Evolutionary conservation across 2,113 vertebrate genomes (phyloP).

Genomic region (Uropsilus gracilis): DNA sequence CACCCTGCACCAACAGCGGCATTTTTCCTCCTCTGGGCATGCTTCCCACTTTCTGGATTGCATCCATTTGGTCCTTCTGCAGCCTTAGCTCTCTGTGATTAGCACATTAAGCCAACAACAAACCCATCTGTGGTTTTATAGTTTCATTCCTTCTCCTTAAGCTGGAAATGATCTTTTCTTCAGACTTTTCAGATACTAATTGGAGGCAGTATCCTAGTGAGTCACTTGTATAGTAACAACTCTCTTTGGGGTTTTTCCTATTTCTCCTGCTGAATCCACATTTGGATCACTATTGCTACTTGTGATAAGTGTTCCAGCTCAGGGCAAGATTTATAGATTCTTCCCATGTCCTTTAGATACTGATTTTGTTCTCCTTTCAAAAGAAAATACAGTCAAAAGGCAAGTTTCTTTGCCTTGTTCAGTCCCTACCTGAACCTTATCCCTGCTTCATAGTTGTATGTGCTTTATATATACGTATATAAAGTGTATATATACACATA

Average conservation of each 20-base stretch:
- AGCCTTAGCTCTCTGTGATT: neutral
- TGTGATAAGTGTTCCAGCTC: neutral
- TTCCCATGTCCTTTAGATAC: neutral
- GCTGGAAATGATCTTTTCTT: neutral
- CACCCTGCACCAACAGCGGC: fast-evolving
- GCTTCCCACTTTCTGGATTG: neutral
- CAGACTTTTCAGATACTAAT: neutral
- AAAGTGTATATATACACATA: no score
- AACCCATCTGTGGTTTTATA: neutral
- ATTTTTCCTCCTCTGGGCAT: fast-evolving
- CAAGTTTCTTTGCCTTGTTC: neutral
- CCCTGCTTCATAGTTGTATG: neutral
- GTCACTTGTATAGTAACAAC: neutral
- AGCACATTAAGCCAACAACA: neutral
- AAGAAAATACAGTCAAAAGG: neutral
- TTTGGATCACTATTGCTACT: neutral
- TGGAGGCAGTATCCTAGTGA: neutral
- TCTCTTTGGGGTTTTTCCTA: neutral
- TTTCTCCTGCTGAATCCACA: neutral
- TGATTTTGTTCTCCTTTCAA: neutral
- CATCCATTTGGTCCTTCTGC: neutral
- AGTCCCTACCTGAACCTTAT: neutral
- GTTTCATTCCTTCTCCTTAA: neutral
- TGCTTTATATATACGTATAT: no score
- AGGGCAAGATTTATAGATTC: neutral